phyloP scores from a whole-genome alignment of 2,113 vertebrate species.

The Myxocyprinus asiaticus region DNA sequence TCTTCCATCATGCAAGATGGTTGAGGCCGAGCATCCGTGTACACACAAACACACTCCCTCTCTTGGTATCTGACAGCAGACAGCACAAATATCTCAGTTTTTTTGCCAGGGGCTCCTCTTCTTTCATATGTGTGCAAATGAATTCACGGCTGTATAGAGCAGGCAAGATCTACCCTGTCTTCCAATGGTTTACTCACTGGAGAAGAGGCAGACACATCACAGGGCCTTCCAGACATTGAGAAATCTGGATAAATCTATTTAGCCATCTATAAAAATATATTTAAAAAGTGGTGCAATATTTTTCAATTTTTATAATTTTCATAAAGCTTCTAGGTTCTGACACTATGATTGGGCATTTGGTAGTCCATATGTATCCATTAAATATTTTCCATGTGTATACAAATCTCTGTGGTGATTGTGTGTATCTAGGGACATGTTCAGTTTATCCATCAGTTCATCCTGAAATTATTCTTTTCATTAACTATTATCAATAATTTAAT shows the following conservation, averaged over 20 bases:
- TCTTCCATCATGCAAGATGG: conserved; percentile 77
- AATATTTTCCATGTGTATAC: conserved; percentile 9
- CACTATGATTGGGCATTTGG: not conserved
- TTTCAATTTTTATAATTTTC: not conserved
- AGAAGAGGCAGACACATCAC: conserved; percentile 6
- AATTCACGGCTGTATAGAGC: conserved; percentile 40
- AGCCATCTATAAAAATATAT: conserved; percentile 45
- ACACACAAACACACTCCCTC: conserved; percentile 39
- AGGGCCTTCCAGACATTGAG: conserved; percentile 26
- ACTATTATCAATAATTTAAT: conserved; percentile 74
- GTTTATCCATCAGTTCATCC: conserved; percentile 70
- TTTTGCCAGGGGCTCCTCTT: conserved; percentile 28
- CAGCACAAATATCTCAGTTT: conserved; percentile 31
- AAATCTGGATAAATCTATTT: not conserved
- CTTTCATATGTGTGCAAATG: conserved; percentile 54
- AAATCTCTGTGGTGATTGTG: conserved; percentile 29
- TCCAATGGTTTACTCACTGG: conserved; percentile 32
- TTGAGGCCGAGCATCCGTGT: conserved; percentile 67
- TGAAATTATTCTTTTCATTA: conserved; percentile 76
- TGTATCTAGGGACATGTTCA: conserved; percentile 59
- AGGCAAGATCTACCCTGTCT: conserved; percentile 15
- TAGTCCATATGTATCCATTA: not conserved
- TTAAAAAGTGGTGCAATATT: not conserved
- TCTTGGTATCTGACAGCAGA: conserved; percentile 27
- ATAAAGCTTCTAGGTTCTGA: too few relatives aligned